Evolutionary conservation across 2,888 invertebrate species (phyloP).

Genomic region (Microplitis manilae): DNA sequence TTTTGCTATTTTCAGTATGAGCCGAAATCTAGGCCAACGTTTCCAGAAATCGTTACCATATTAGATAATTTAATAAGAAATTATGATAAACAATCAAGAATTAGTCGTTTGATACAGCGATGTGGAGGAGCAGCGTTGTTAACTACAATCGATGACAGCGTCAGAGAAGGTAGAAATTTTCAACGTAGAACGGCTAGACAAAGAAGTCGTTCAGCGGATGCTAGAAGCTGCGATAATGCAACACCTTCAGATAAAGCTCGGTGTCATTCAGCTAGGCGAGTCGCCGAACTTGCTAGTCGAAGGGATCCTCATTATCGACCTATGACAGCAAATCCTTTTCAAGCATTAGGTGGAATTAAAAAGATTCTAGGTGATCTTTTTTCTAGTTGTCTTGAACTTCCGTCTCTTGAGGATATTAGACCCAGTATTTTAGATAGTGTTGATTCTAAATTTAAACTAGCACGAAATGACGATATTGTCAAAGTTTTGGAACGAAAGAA

Average conservation of each 20-base stretch:
- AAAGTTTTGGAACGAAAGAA: conserved; percentile 68
- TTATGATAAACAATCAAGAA: conserved; percentile 59
- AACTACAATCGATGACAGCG: conserved; percentile 66
- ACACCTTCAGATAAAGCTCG: conserved; percentile 84
- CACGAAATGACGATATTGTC: conserved; percentile 67
- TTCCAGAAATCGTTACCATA: conserved; percentile 83
- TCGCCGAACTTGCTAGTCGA: conserved; percentile 89
- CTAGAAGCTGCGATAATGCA: conserved; percentile 69
- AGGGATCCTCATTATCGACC: conserved; percentile 88
- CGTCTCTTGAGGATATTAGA: conserved; percentile 76
- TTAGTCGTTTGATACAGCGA: conserved; percentile 58
- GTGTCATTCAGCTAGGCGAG: conserved; percentile 78
- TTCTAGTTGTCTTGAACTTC: conserved; percentile 84
- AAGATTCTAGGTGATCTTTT: conserved; percentile 83
- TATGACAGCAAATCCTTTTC: conserved; percentile 80
- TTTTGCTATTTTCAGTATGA: conserved; percentile 80
- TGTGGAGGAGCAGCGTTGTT: conserved; percentile 63
- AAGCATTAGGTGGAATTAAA: conserved; percentile 85
- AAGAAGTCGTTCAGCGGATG: conserved; percentile 68
- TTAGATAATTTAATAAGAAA: conserved; percentile 73
- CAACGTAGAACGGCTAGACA: conserved; percentile 57
- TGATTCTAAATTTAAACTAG: conserved; percentile 65
- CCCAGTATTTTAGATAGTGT: conserved; percentile 73
- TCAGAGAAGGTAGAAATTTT: conserved; percentile 59
- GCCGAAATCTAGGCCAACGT: conserved; percentile 89